Evolutionary conservation across 1,140 invertebrate species (phyloP), one percentile per base, ranked within the genome.

Genomic region (Chionoecetes opilio): DNA sequence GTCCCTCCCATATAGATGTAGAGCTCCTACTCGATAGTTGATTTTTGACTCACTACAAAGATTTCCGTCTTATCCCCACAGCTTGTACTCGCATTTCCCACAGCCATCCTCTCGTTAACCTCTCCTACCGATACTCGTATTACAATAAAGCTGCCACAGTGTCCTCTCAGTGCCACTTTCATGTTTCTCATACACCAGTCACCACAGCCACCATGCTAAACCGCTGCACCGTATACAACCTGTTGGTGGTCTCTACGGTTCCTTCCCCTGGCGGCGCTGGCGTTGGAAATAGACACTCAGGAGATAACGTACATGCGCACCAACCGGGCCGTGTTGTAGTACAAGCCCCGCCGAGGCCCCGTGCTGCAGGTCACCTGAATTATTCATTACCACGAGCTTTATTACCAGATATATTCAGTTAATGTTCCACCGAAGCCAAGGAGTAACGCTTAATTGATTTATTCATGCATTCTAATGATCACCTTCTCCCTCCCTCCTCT

Each of bases 401-500:
- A 88, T 41, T 21, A 38, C 9, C 86, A 29, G n/a, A 38, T 88
- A 88, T 41, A 88, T 37, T 88, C 86, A 37, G 9, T 88, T 26
- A 88, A 41, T 38, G 86, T 35, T 88, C 35, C 2, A 6, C 9
- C 38, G 3, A 9, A 29, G 86, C 35, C 32, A 11, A 26, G 35
- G 86, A 88, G 86, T 26, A 37, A 88, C 86, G 86, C 86, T 37
- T 88, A 88, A 88, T 88, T 38, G 86, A 88, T 88, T 88, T 88
- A 88, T 88, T 38, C 38, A 38, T 88, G 86, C 86, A 88, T 88
- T 37, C 5, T 38, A 88, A 88, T 41, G 26, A 32, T 3, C n/a
- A 26, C 35, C 9, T n/a, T 88, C 35, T 32, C 86, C 35, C 32
- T 29, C 21, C 2, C 37, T 17, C 2, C 38, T 88, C 86, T n/a